Evolutionary conservation across 2,113 vertebrate species (phyloP), one percentile per base, ranked within the genome.

Genomic region (Epinephelus lanceolatus): DNA sequence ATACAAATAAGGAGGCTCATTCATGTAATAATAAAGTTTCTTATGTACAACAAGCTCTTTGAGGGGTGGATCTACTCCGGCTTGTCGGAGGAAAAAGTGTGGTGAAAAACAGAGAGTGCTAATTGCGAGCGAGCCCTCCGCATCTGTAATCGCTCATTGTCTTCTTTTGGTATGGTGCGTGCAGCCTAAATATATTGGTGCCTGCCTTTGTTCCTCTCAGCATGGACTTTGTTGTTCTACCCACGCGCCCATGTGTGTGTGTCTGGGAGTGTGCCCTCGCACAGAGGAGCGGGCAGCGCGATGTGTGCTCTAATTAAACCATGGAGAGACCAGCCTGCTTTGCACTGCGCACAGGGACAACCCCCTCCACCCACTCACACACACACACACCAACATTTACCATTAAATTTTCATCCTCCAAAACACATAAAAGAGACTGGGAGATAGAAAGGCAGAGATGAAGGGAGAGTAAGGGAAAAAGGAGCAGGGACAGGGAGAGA

Each of bases 301-400:
- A 27, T 27, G 59, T n/a, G 33, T 17, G 51, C 86, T 85, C 89
- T 93, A 92, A 93, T 94, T 91, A 94, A 94, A 90, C 91, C 88
- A 53, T 2, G 77, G 86, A 90, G 87, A 78, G 89, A 71, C 40
- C 27, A 23, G 61, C 30, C 59, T 27, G 83, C 65, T 60, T 61
- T 27, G 72, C 61, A 18, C 27, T 3, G 59, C 23, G 13, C 19
- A 11, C 65, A 33, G 75, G 88, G 79, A 73, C 40, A 8, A 80
- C 60, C 40, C 69, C n/a, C 51, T 72, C 83, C 73, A 45, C 85
- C 57, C 69, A 71, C 77, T 14, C 56, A 61, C 33, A 65, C 57
- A 47, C 56, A 40, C 53, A 37, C 67, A 19, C 47, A 70, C n/a
- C 21, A 42, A 57, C 51, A 76, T 82, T 66, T 40, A 59, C 23